Evolutionary conservation across 2,888 invertebrate species (phyloP).

Genomic region (Acronicta alni): DNA sequence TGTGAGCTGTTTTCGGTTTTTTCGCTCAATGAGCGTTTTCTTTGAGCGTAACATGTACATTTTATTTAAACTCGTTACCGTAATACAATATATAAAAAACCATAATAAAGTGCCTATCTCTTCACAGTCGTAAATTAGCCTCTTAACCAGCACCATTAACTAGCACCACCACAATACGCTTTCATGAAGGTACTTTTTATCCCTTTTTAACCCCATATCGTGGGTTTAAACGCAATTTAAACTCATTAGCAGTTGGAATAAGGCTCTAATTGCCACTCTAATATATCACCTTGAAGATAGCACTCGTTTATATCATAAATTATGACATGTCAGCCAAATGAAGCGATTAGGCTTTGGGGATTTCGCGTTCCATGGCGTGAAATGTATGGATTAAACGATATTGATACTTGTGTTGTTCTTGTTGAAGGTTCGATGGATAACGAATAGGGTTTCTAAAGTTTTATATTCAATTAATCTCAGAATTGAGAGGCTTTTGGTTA

Average conservation of each 20-base stretch:
- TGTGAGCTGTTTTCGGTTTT: too few species aligned
- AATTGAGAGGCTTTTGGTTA: too few species aligned
- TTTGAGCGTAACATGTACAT: too few species aligned
- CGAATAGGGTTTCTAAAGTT: background rate
- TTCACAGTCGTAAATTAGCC: slow-evolving; percentile 4
- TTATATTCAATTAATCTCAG: background rate
- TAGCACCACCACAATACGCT: background rate
- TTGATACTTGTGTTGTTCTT: slow-evolving; percentile 65
- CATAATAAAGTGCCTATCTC: background rate
- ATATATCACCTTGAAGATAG: slow-evolving; percentile 56
- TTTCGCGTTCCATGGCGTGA: slow-evolving; percentile 62
- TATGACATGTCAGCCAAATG: slow-evolving; percentile 81
- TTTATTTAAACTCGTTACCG: too few species aligned
- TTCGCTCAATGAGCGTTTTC: too few species aligned
- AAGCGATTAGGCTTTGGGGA: slow-evolving; percentile 81
- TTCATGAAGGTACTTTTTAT: slow-evolving; percentile 5
- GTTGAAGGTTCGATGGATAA: background rate
- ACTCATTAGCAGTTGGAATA: slow-evolving; percentile 42
- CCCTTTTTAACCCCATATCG: background rate
- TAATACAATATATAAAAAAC: too few species aligned
- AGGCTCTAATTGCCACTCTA: slow-evolving; percentile 28
- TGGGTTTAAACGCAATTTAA: slow-evolving; percentile 39
- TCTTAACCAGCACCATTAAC: background rate
- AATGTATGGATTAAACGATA: slow-evolving; percentile 26
- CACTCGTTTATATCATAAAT: slow-evolving; percentile 77